Conservation (phyloP, 1,140 invertebrate species). For the Teleogryllus occipitalis region DNA sequence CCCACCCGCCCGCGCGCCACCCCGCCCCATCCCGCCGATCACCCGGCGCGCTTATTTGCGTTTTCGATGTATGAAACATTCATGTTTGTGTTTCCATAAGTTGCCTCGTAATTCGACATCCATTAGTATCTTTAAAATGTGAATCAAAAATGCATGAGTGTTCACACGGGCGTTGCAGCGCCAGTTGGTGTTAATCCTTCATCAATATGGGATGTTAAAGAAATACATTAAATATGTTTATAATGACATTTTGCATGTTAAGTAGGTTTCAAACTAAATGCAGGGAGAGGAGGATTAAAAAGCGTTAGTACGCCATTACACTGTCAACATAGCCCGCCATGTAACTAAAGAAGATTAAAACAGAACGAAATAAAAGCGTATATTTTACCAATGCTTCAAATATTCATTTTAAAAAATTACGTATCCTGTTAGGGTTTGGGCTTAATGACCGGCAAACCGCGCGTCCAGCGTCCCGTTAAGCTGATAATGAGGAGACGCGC, state of each 20-base stretch:
- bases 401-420: not conserved
- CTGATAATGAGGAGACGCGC: not conserved
- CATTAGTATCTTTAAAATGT: conserved; percentile 6
- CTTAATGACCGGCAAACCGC: not conserved
- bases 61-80: not conserved
- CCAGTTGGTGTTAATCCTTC: not conserved
- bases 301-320: not conserved
- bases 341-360: conserved; percentile 2
- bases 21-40: too few relatives aligned
- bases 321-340: not conserved
- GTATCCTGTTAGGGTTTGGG: not conserved
- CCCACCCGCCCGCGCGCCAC: too few relatives aligned
- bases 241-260: conserved; percentile 1
- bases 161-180: not conserved
- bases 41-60: not conserved
- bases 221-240: conserved; percentile 2
- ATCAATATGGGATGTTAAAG: conserved; percentile 1
- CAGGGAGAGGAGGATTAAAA: not conserved
- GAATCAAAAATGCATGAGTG: conserved; percentile 4
- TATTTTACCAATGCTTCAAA: conserved; percentile 1
- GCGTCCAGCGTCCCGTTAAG: not conserved
- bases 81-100: conserved; percentile 4
- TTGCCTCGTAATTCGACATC: conserved; percentile 3
- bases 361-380: conserved; percentile 1
- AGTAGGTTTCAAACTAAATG: conserved; percentile 1